Percentiles rank a stretch among this genome's conserved stretches.
Evolutionary conservation across 1,140 invertebrate genomes (phyloP).

Genomic region (Conopomorpha cramerella): DNA sequence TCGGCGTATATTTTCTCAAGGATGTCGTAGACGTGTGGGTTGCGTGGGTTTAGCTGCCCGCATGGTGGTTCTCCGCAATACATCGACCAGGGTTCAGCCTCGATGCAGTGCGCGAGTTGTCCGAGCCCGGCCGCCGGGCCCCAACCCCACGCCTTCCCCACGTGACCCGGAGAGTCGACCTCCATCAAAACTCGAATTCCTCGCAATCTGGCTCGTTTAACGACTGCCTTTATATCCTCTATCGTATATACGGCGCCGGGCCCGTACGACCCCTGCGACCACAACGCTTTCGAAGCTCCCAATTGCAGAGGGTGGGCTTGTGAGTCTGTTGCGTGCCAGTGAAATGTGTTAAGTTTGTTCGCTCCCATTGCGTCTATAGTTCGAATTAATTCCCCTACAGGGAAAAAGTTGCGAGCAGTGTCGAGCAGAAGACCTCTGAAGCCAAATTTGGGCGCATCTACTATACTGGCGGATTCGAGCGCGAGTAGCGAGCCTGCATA

Average conservation of each 20-base stretch:
- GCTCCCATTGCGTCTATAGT: slow-evolving; percentile 79
- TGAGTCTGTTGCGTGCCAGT: slow-evolving; percentile 84
- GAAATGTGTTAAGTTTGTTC: slow-evolving; percentile 82
- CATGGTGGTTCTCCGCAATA: slow-evolving; percentile 83
- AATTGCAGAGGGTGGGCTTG: slow-evolving; percentile 82
- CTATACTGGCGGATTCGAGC: slow-evolving; percentile 63
- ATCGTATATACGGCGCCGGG: slow-evolving; percentile 69
- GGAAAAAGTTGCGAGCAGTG: slow-evolving; percentile 77
- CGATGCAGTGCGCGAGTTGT: slow-evolving; percentile 73
- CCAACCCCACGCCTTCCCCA: slow-evolving; percentile 82
- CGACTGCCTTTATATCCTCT: slow-evolving; percentile 68
- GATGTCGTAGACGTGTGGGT: slow-evolving; percentile 74
- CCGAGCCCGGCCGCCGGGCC: slow-evolving; percentile 69
- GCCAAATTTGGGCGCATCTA: slow-evolving; percentile 64
- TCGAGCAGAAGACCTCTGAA: slow-evolving; percentile 78
- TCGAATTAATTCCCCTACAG: slow-evolving; percentile 68
- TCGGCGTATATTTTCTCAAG: slow-evolving; percentile 71
- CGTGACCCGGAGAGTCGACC: slow-evolving; percentile 82
- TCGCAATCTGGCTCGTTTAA: slow-evolving; percentile 67
- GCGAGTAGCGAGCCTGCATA: slow-evolving; percentile 64
- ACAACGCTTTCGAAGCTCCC: slow-evolving; percentile 70
- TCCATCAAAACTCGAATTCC: slow-evolving; percentile 76
- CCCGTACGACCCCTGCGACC: slow-evolving; percentile 76
- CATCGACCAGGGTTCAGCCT: slow-evolving; percentile 75
- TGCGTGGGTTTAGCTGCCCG: slow-evolving; percentile 81